Base-by-base conservation (phyloP, 2,113 vertebrate species). In the Anseranas semipalmata region DNA sequence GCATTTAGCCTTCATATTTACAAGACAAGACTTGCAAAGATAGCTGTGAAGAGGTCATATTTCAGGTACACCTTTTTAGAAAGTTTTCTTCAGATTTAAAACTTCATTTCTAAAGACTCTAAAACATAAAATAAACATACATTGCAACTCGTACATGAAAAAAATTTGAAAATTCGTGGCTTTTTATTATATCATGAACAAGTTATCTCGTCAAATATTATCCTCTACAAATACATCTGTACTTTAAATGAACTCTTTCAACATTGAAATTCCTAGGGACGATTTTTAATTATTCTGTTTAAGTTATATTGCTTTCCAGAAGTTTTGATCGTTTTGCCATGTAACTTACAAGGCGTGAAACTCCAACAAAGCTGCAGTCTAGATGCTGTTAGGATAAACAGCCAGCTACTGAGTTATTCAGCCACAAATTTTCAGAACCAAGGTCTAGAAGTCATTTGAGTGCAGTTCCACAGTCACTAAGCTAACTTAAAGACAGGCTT, bases 1-100 rank as follows among this genome's bases (percentile, higher is more conserved):
- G 75, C 78, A 70, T 89, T 96, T 87, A 94, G 85, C 76, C 66
- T 83, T 78, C 85, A 65, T 72, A 95, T 72, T 94, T 67, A 83
- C 78, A 55, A 92, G 66, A 67, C 76, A 87, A 87, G 62, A 27
- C 73, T 60, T 66, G 27, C 27, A 60, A 76, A 93, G 75, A 88
- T 65, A 90, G 72, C 55, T 59, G 35, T 1, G 8, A 70, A 72
- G 15, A 35, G 48, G 66, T 53, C 67, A 19, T 27, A 33, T 59
- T 75, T n/a, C 62, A 93, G 75, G 79, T 65, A 28, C 16, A 56
- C 50, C 62, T 87, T 89, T n/a, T 70, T 9, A 8, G 86, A 76
- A 90, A 90, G 63, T 85, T 95, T 86, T 53, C 52, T 65, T 82
- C 28, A 4, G 30, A 15, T 76, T 78, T 39, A 16, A 68, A 87